Base-by-base conservation (phyloP, 2,113 vertebrate genomes). In the Circaetus cinerascens region DNA sequence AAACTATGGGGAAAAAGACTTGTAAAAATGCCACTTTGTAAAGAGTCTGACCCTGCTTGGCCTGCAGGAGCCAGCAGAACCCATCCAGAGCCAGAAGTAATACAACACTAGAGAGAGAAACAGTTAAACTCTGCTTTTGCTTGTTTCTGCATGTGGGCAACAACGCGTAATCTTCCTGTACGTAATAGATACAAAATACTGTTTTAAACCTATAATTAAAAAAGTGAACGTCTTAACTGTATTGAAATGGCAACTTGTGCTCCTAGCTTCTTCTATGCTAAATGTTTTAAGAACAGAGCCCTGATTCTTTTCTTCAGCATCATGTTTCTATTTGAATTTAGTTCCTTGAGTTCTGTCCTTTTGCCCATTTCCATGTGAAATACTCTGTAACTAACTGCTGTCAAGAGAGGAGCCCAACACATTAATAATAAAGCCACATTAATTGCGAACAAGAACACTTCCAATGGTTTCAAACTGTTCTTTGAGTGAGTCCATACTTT, bases 81-180 rank as follows among this genome's bases (percentile, higher is more conserved):
- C 73, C 63, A 79, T 23, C 69, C 26, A 15, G 84, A 80, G 90
- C 95, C 91, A 83, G 90, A 79, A 56, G 74, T 69, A 82, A 93
- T 17, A 83, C 43, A 83, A 48, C 79, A 73, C 82, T 73, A 77
- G 63, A 96, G 93, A 96, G 95, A 98, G 96, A 97, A 97, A 97
- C 92, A 87, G 91, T 98, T 98, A 94, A 98, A 97, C 91, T 97
- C 96, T 97, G 98, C 98, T 98, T 98, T 97, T 96, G 99, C 99
- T 99, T 98, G 98, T 98, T 98, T 97, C 97, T 99, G 99, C 99
- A 99, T 99, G 99, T 98, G 98, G 97, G 96, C 96, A 94, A 94
- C 96, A 98, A 98, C 95, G 91, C 92, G 94, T 98, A 98, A 96
- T 98, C 98, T 98, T 98, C 95, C 97, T 98, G 98, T 98, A 98